phyloP scores from a whole-genome alignment of 1,140 invertebrate species.

The Globodera rostochiensis region DNA sequence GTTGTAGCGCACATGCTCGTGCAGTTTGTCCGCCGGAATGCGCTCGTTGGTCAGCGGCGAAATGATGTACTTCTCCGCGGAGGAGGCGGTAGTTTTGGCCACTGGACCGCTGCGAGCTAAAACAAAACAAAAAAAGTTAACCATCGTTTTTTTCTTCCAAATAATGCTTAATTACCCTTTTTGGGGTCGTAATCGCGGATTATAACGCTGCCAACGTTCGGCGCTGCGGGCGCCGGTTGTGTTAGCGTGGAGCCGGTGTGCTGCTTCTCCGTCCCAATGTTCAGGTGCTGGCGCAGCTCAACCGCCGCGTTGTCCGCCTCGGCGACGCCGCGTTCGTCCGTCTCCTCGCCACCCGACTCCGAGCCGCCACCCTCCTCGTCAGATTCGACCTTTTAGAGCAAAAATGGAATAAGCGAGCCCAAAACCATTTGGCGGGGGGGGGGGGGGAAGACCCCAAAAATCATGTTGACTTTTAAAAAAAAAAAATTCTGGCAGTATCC shows the following conservation, averaged over 20 bases:
- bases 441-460: too few species aligned
- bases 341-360: background rate
- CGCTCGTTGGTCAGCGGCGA: slow-evolving; percentile 96
- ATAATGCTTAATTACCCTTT: slow-evolving; percentile 30
- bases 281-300: background rate
- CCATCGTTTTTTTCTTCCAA: background rate
- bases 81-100: slow-evolving; percentile 64
- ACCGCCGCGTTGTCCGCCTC: slow-evolving; percentile 14
- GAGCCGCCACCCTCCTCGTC: slow-evolving; percentile 53
- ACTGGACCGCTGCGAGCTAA: slow-evolving; percentile 5
- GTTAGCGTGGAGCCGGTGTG: slow-evolving; percentile 69
- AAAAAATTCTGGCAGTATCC: too few species aligned
- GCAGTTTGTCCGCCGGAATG: slow-evolving; percentile 92
- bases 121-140: background rate
- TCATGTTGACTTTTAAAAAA: too few species aligned
- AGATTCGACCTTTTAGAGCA: slow-evolving; percentile 45
- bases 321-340: background rate
- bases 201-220: slow-evolving; percentile 82
- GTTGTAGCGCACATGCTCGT: slow-evolving; percentile 95
- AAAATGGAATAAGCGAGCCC: too few species aligned
- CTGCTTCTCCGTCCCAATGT: slow-evolving; percentile 32
- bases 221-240: slow-evolving; percentile 74
- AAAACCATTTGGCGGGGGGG: too few species aligned
- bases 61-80: slow-evolving; percentile 86
- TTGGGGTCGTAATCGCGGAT: slow-evolving; percentile 93